Percentiles rank a stretch among this genome's conserved stretches.
phyloP scores from a whole-genome alignment of 2,888 invertebrate species.

The Phyllotreta striolata region DNA sequence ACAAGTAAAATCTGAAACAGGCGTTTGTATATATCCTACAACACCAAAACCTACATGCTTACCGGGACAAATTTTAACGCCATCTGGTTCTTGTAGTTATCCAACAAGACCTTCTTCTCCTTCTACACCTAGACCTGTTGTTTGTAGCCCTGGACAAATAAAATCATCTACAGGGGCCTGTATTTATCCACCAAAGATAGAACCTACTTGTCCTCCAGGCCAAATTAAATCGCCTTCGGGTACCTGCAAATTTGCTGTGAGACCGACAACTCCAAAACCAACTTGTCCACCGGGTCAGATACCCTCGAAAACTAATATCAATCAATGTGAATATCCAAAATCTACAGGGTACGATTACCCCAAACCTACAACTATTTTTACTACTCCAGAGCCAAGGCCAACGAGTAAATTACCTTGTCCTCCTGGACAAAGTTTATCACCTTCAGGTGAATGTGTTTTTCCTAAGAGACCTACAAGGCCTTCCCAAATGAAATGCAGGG shows the following conservation, averaged over 20 bases:
- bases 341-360: constrained; percentile 44
- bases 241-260: constrained; percentile 5
- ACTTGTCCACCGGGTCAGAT: constrained; percentile 34
- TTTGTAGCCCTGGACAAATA: constrained; percentile 52
- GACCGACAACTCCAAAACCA: constrained; percentile 26
- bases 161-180: constrained; percentile 39
- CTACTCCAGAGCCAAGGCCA: constrained; percentile 18
- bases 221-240: constrained; percentile 13
- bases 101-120: constrained; percentile 23
- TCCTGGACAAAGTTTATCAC: constrained; percentile 42
- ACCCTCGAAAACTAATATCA: not conserved
- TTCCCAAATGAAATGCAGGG: not conserved
- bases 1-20: constrained; percentile 29
- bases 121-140: constrained; percentile 49
- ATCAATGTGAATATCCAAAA: constrained; percentile 2
- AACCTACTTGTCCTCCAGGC: constrained; percentile 30
- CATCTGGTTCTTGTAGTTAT: constrained; percentile 38
- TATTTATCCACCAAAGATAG: constrained; percentile 24
- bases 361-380: constrained; percentile 39
- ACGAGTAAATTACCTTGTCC: constrained; percentile 21
- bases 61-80: constrained; percentile 28
- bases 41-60: constrained; percentile 18
- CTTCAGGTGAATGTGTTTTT: constrained; percentile 39
- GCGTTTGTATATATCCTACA: constrained; percentile 9
- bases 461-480: constrained; percentile 29